These are phyloP conservation scores for Diadumene lineata DNA, from an alignment of 92 coral and sea anemone species.

Conservation along the genomic window DNA sequence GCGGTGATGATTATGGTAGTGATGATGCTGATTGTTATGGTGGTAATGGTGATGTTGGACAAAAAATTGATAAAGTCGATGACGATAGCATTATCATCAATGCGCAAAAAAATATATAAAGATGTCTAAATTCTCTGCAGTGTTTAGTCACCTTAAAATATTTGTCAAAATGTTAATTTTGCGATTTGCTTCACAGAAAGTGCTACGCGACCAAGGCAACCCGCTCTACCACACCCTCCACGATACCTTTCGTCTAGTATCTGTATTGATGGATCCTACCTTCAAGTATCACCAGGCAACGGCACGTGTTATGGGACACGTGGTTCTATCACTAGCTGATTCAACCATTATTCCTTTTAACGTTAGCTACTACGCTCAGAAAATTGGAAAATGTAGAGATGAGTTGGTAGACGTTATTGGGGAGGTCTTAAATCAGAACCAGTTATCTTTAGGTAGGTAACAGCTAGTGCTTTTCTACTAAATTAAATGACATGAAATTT, in stretches of 20 bases:
- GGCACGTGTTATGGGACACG: slow-evolving; percentile 68
- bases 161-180: not conserved
- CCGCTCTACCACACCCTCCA: slow-evolving; percentile 98
- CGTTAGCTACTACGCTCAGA: slow-evolving; percentile 66
- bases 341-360: slow-evolving; percentile 79
- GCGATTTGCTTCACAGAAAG: not conserved
- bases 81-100: no score
- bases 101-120: no score
- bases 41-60: no score
- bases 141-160: no score
- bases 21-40: no score
- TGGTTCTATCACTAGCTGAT: slow-evolving; percentile 76
- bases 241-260: slow-evolving; percentile 86
- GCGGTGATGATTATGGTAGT: no score
- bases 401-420: not conserved
- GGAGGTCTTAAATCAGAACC: not conserved
- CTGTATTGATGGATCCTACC: slow-evolving; percentile 77
- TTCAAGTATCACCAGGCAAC: slow-evolving; percentile 86
- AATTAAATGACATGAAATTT: no score
- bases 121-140: no score
- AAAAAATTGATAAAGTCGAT: no score
- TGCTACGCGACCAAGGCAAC: slow-evolving; percentile 31
- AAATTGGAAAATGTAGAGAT: slow-evolving; percentile 23
- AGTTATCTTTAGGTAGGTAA: slow-evolving; percentile 21
- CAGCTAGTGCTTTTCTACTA: no score